Base-by-base conservation (phyloP, 1,140 invertebrate species). In the Pogonomyrmex barbatus region DNA sequence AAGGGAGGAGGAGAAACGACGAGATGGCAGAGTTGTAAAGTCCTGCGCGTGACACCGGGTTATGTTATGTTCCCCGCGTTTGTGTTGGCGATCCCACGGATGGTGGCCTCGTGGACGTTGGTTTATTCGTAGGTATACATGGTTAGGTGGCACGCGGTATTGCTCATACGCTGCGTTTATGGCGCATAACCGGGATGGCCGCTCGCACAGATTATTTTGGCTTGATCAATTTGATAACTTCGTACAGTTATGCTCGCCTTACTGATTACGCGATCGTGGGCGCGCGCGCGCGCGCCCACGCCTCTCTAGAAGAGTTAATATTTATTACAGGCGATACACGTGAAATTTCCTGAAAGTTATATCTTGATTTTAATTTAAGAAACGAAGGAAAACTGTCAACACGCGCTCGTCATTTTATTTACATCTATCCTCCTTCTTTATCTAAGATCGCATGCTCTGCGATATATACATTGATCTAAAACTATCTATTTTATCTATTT, bases 171-270 rank as follows among this genome's bases (percentile, higher is more conserved):
- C 92, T 92, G 94, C 94, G 93, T 95, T 95, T 95, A 95, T 95
- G 94, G 94, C 91, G 91, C 94, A 95, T 95, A 95, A 95, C 94
- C 93, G 93, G 75, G 91, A 87, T 87, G 91, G 89, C 87, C 92
- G 91, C 93, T 92, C 93, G 92, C 92, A 92, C 92, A 94, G 94
- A 95, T 95, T 95, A 95, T 95, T 95, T 95, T 93, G 91, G 93
- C 93, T 94, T 95, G 95, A 95, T 95, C 94, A 95, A 94, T 95
- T 95, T 95, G 94, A 95, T 95, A 95, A 95, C 94, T 94, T 92
- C 88, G 90, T 91, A 92, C 89, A 89, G 93, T 93, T 93, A 93
- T 92, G 89, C 77, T 90, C 85, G 88, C 90, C 90, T 90, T 91
- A 86, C 93, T 93, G 92, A 94, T 94, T 94, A 94, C 93, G 87